Conservation (phyloP, 2,797 vertebrate species). For the Pitangus sulphuratus region DNA sequence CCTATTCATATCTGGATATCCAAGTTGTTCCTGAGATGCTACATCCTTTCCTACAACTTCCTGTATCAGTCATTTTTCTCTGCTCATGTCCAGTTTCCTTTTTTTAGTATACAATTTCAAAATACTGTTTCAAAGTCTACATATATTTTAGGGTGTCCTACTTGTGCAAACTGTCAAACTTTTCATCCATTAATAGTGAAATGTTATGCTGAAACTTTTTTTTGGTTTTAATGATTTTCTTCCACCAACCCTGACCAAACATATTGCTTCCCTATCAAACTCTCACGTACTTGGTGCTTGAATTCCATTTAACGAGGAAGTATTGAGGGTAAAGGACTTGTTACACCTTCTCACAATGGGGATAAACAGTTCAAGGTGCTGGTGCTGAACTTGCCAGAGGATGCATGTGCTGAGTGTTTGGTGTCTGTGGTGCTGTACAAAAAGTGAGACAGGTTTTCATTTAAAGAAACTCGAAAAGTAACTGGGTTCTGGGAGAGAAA, state of each 20-base stretch:
- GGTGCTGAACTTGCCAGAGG: background rate
- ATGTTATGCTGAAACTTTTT: background rate
- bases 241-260: background rate
- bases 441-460: background rate
- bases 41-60: background rate
- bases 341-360: background rate
- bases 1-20: background rate
- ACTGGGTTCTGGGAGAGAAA: background rate
- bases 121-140: rapidly evolving
- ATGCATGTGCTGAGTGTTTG: background rate
- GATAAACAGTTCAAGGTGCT: background rate
- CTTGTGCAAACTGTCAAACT: background rate
- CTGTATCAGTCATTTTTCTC: background rate
- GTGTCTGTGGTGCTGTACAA: background rate
- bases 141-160: background rate
- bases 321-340: background rate
- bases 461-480: background rate
- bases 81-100: background rate
- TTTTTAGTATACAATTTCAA: background rate
- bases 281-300: background rate
- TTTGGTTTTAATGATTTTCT: background rate
- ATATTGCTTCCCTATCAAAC: background rate
- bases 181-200: background rate
- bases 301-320: background rate
- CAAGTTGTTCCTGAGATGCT: background rate